A percentile compares a stretch with the other conserved stretches of the same genome.
Conservation (phyloP, 2,113 vertebrate species). For the Ciconia maguari region DNA sequence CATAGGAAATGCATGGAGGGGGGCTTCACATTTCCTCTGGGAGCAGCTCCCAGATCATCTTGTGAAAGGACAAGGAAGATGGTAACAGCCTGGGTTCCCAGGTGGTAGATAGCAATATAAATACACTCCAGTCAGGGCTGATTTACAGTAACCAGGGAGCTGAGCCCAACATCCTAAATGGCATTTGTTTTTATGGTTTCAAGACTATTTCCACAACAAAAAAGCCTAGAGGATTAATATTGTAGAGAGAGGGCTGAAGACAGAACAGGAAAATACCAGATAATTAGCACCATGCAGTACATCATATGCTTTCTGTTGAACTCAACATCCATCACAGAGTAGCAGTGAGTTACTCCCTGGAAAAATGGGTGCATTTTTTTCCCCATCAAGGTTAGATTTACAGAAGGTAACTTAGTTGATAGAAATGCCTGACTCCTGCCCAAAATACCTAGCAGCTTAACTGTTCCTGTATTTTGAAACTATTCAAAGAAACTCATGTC, state of each 20-base stretch:
- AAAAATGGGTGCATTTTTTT: background rate
- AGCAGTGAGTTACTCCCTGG: background rate
- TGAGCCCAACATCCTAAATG: background rate
- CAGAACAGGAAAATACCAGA: background rate
- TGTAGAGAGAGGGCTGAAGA: background rate
- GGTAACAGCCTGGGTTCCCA: background rate
- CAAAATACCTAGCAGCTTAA: background rate
- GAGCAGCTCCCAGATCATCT: background rate
- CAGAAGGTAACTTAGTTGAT: background rate
- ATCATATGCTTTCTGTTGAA: background rate
- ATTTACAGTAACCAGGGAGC: background rate
- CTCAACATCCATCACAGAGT: background rate
- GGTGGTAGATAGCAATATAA: background rate
- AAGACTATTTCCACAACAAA: constrained; percentile 15
- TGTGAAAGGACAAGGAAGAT: background rate
- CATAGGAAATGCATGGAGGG: accelerated
- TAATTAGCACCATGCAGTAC: background rate
- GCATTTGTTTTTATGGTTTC: background rate
- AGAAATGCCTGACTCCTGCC: background rate
- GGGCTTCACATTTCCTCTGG: background rate
- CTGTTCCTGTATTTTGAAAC: background rate
- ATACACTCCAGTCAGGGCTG: background rate
- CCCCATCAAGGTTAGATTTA: background rate
- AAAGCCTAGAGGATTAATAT: background rate
- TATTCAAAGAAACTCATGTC: background rate